A percentile compares a stretch with the other conserved stretches of the same genome.
Evolutionary conservation across 1,140 invertebrate genomes (phyloP).

Genomic region (Drosophila rhopaloa): DNA sequence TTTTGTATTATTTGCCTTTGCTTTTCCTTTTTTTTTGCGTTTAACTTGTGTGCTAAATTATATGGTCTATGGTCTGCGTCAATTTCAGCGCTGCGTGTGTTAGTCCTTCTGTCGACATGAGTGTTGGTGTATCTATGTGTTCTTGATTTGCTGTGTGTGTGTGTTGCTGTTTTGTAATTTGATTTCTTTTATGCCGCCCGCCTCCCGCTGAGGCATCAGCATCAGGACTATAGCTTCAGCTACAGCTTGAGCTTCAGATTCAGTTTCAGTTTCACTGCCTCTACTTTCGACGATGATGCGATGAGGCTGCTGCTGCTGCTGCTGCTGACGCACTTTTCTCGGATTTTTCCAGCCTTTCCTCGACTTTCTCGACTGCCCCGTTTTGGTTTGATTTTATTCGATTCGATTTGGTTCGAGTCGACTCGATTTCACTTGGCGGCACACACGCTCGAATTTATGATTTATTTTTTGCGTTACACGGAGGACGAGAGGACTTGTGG

Average conservation of each 20-base stretch:
- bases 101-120: slow-evolving; percentile 23
- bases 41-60: slow-evolving; percentile 79
- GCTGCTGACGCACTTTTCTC: slow-evolving; percentile 71
- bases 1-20: slow-evolving; percentile 32
- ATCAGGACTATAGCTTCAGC: slow-evolving; percentile 26
- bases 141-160: slow-evolving; percentile 41
- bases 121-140: slow-evolving; percentile 31
- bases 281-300: slow-evolving; percentile 28
- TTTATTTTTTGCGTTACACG: slow-evolving; percentile 26
- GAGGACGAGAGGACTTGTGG: slow-evolving; percentile 20
- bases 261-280: slow-evolving; percentile 38
- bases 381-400: slow-evolving; percentile 33
- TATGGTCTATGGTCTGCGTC: slow-evolving; percentile 60
- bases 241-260: slow-evolving; percentile 8
- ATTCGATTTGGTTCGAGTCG: slow-evolving; percentile 20
- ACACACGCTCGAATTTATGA: slow-evolving; percentile 20
- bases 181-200: slow-evolving; percentile 81
- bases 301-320: slow-evolving; percentile 21
- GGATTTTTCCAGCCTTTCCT: slow-evolving; percentile 17
- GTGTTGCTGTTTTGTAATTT: slow-evolving; percentile 79
- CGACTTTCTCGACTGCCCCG: neutral
- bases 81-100: slow-evolving; percentile 58
- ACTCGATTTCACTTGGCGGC: slow-evolving; percentile 43
- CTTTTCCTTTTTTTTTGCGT: slow-evolving; percentile 41
- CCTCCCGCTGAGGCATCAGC: slow-evolving; percentile 61